phyloP scores from a whole-genome alignment of 2,888 invertebrate genomes.

The Acrobasis repandana region DNA sequence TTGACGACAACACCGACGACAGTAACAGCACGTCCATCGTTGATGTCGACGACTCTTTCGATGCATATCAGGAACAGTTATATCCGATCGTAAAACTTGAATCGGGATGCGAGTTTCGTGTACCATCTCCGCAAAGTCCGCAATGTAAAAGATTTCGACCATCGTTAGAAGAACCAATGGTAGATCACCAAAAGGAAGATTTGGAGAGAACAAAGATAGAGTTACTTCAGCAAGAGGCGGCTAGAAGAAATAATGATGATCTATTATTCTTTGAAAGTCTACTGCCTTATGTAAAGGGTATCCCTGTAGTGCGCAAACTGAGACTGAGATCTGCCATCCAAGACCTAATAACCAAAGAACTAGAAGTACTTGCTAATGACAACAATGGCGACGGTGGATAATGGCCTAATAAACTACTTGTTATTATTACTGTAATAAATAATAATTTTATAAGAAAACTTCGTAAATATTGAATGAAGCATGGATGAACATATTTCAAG shows the following conservation, averaged over 20 bases:
- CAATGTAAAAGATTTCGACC: constrained; percentile 31
- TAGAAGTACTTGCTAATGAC: constrained; percentile 28
- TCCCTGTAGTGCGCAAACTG: constrained; percentile 37
- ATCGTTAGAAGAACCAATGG: constrained; percentile 27
- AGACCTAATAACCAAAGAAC: constrained; percentile 38
- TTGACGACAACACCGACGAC: constrained; percentile 16
- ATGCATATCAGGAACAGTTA: constrained; percentile 15
- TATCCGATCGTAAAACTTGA: constrained; percentile 13
- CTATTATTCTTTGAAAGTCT: constrained; percentile 41
- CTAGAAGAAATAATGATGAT: constrained; percentile 36
- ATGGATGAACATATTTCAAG: too few species aligned
- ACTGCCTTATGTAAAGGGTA: constrained; percentile 37
- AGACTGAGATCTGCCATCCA: constrained; percentile 39
- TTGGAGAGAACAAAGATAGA: constrained; percentile 30
- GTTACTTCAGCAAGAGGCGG: constrained; percentile 32
- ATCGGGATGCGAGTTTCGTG: constrained; percentile 5
- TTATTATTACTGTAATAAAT: too few species aligned
- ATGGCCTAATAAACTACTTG: background rate
- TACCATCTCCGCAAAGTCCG: constrained; percentile 29
- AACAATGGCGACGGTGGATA: background rate
- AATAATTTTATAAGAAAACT: too few species aligned
- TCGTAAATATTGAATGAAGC: too few species aligned
- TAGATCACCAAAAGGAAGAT: constrained; percentile 24
- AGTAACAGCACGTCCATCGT: constrained; percentile 9
- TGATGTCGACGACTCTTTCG: constrained; percentile 15